phyloP scores from a whole-genome alignment of 2,888 invertebrate genomes.

The Panorpa germanica region DNA sequence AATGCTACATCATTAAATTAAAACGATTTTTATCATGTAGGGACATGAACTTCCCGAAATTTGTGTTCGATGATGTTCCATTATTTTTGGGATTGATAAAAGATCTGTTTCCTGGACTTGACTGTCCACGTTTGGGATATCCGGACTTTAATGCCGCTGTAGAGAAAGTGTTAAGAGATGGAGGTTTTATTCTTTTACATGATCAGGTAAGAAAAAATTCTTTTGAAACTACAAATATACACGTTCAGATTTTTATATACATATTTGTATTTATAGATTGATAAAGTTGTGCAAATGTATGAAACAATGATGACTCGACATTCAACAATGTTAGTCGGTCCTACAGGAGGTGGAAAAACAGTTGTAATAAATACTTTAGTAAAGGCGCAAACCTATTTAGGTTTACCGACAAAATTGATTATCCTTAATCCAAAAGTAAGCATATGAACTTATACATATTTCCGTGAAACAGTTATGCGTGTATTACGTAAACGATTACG shows the following conservation, averaged over 20 bases:
- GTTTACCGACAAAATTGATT: conserved; percentile 58
- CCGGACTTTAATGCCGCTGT: conserved; percentile 73
- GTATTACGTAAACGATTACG: too few relatives aligned
- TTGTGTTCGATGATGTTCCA: conserved; percentile 80
- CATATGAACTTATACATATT: conserved; percentile 10
- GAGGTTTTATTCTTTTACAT: conserved; percentile 46
- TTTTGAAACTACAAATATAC: conserved; percentile 6
- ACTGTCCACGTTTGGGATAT: conserved; percentile 74
- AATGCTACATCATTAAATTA: too few relatives aligned
- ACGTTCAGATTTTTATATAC: conserved; percentile 10
- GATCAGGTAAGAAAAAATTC: conserved; percentile 36
- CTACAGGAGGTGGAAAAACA: conserved; percentile 84
- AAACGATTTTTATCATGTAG: conserved; percentile 20
- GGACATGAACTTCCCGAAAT: conserved; percentile 89
- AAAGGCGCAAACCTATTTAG: conserved; percentile 57
- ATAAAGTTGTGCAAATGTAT: conserved; percentile 78
- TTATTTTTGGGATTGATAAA: conserved; percentile 69
- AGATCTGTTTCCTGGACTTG: conserved; percentile 79
- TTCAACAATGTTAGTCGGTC: conserved; percentile 81
- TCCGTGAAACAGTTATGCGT: background rate
- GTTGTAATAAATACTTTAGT: conserved; percentile 64
- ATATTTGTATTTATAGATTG: conserved; percentile 52
- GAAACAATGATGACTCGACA: conserved; percentile 92
- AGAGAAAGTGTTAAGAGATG: conserved; percentile 39
- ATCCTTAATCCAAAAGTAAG: conserved; percentile 69